These are phyloP conservation scores for Geotrypetes seraphini DNA, from an alignment of 2,797 vertebrate species.

Conservation along the genomic window DNA sequence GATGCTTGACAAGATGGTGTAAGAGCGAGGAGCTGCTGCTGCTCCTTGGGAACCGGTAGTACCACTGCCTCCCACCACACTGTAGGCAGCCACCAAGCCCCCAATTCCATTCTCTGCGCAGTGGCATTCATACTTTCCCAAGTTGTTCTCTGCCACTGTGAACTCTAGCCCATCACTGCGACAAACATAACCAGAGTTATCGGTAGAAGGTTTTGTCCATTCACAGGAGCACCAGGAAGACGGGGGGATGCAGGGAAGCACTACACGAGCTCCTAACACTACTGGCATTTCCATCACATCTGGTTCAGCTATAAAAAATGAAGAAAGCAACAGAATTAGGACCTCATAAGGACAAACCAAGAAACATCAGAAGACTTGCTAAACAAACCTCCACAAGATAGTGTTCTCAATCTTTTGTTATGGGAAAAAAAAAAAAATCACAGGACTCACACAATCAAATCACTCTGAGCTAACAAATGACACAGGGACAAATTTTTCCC, in stretches of 20 bases:
- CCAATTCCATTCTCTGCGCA: conserved; percentile 61
- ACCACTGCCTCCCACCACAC: conserved; percentile 45
- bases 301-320: conserved; percentile 28
- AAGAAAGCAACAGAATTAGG: background rate
- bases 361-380: accelerated
- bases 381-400: background rate
- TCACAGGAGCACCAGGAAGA: conserved; percentile 58
- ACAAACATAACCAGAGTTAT: conserved; percentile 48
- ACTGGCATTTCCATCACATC: conserved; percentile 46
- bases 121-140: conserved; percentile 63
- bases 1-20: conserved; percentile 19
- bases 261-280: conserved; percentile 45
- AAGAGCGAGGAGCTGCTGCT: conserved; percentile 30
- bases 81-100: conserved; percentile 57
- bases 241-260: conserved; percentile 66
- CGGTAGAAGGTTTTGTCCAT: conserved; percentile 56
- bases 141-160: conserved; percentile 45
- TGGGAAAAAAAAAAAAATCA: too few species aligned
- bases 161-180: conserved; percentile 62
- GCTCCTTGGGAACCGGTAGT: background rate
- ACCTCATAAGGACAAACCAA: background rate
- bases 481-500: too few species aligned
- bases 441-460: too few species aligned
- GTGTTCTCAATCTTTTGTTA: too few species aligned
- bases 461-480: too few species aligned